A percentile compares a stretch with the other conserved stretches of the same genome.
These are phyloP conservation scores for Acipenser transmontanus DNA, from an alignment of 2,797 vertebrate genomes.

Conservation along the genomic window DNA sequence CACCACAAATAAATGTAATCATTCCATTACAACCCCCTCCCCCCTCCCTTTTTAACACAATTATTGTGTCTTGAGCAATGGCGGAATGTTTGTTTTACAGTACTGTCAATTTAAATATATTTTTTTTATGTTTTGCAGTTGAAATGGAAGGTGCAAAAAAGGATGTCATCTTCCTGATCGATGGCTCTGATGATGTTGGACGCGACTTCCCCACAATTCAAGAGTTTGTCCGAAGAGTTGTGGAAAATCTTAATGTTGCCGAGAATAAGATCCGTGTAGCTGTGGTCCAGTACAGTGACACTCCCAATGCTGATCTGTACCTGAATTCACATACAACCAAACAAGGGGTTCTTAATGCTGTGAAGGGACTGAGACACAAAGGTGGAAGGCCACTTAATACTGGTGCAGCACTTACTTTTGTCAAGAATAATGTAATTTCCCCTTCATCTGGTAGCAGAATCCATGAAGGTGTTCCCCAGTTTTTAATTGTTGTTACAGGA, in stretches of 20 bases:
- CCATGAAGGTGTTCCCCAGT: constrained; percentile 63
- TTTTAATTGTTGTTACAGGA: constrained; percentile 60
- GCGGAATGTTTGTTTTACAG: neutral
- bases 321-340: constrained; percentile 76
- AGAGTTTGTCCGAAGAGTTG: constrained; percentile 73
- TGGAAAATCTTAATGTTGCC: constrained; percentile 76
- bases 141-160: constrained; percentile 57
- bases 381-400: constrained; percentile 78
- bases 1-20: no score
- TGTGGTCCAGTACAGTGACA: constrained; percentile 80
- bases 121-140: constrained; percentile 25
- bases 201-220: constrained; percentile 75
- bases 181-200: constrained; percentile 78
- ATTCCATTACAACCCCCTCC: no score
- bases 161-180: constrained; percentile 88
- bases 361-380: constrained; percentile 57
- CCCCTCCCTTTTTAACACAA: no score
- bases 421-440: constrained; percentile 65
- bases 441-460: constrained; percentile 54
- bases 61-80: no score
- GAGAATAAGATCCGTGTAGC: constrained; percentile 74
- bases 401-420: constrained; percentile 74
- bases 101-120: neutral
- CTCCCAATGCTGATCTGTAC: constrained; percentile 66
- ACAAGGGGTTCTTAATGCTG: constrained; percentile 59